phyloP scores from a whole-genome alignment of 2,113 vertebrate species.

The Gallinago media region DNA sequence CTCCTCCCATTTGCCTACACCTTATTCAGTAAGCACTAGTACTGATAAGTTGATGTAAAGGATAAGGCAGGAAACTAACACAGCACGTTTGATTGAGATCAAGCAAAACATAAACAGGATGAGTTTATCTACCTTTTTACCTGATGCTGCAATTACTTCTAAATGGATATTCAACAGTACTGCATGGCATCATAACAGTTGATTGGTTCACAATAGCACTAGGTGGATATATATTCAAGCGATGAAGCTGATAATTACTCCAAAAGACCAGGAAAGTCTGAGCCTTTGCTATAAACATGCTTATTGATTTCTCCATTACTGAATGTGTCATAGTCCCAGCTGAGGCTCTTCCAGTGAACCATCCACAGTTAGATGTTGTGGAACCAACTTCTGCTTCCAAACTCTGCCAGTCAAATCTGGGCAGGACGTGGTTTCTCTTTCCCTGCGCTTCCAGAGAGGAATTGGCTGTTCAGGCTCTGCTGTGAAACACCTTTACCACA shows the following conservation, averaged over 20 bases:
- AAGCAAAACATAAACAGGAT: background rate
- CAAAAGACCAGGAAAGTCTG: background rate
- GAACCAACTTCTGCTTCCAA: background rate
- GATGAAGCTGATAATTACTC: background rate
- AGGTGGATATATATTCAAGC: fast-evolving
- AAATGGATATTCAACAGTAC: background rate
- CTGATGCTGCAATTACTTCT: background rate
- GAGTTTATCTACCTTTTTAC: background rate
- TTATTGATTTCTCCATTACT: background rate
- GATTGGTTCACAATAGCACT: background rate
- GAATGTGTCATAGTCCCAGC: background rate
- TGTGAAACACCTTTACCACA: background rate
- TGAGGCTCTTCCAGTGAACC: background rate
- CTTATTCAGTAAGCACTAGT: background rate
- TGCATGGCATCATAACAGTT: fast-evolving
- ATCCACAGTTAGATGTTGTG: background rate
- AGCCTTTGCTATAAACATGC: background rate
- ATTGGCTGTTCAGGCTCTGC: background rate
- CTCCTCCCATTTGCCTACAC: background rate
- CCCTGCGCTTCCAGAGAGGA: background rate
- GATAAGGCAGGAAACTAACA: background rate
- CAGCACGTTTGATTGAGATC: background rate
- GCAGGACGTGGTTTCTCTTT: background rate
- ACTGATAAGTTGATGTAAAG: background rate
- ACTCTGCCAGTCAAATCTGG: background rate